Base-by-base conservation (phyloP, 2,888 invertebrate genomes). In the Hedya salicella region DNA sequence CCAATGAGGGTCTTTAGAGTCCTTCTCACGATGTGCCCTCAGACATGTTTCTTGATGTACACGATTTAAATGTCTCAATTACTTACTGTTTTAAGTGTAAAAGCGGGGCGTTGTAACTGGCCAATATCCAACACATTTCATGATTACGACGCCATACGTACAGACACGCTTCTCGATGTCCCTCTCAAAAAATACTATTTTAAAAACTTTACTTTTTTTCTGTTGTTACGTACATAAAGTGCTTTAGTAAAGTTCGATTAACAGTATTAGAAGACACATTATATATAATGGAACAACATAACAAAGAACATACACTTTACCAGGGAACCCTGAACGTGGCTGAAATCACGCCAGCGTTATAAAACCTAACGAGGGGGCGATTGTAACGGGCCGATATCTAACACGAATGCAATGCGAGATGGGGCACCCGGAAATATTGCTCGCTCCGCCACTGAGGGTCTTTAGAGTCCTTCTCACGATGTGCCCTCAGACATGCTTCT, bases 291-390 rank as follows among this genome's bases (percentile, higher is more conserved):
- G n/a, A n/a, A n/a, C n/a, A n/a, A 25, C 6, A 6, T 25, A 25
- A 25, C 25, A 25, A 25, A 1, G 5, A 25, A 25, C 25, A 1
- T 6, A n/a, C n/a, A n/a, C n/a, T n/a, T 25, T 6, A 25, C 2
- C 25, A 42, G 14, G 36, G 53, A 46, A n/a, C 62, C 32, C 53
- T 16, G 9, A 39, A 39, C 2, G 1, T 11, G 8, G 2, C n/a
- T 14, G 48, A 48, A 54, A 62, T 62, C 62, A 62, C 54, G 40
- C 25, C 40, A 17, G 21, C 21, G 62, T 53, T 39, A 54, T 62
- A 62, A 62, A 62, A 54, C 39, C 48, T 54, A 62, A 54, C 62
- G 62, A 62, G 53, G 44, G 36, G 11, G 42, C 54, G 54, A 36
- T 39, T 16, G 52, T 59, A 59, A 42, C 40, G 46, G 17, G 5